Evolutionary conservation across 2,113 vertebrate genomes (phyloP).

Genomic region (Otus sunia): DNA sequence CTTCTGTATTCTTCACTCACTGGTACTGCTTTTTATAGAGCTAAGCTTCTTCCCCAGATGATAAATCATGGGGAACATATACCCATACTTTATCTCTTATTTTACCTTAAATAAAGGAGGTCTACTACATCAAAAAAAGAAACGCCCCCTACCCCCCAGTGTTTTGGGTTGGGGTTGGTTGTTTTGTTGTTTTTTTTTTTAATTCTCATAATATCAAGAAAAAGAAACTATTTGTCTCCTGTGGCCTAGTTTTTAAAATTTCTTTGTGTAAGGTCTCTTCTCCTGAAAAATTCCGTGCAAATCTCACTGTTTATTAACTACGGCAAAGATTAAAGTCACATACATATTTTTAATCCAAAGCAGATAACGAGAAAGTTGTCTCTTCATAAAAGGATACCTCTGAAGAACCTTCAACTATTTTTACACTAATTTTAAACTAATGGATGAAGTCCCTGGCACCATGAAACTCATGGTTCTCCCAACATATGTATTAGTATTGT

Average conservation of each 20-base stretch:
- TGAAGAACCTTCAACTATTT: neutral
- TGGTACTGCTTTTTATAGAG: neutral
- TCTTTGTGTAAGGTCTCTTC: neutral
- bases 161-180: neutral
- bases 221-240: neutral
- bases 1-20: neutral
- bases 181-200: neutral
- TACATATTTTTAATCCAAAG: neutral
- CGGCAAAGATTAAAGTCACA: neutral
- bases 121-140: neutral
- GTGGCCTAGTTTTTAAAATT: neutral
- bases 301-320: neutral
- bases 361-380: neutral
- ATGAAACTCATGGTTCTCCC: neutral
- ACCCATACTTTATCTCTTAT: neutral
- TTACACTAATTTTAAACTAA: neutral
- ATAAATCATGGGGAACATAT: rapidly evolving
- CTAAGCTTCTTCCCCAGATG: neutral
- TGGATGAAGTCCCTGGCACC: neutral
- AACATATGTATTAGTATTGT: neutral
- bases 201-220: neutral
- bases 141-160: rapidly evolving
- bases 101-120: neutral
- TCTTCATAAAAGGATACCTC: neutral
- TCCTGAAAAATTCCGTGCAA: neutral